Conservation (phyloP, 2,888 invertebrate species). For the Cantharis nigra region DNA sequence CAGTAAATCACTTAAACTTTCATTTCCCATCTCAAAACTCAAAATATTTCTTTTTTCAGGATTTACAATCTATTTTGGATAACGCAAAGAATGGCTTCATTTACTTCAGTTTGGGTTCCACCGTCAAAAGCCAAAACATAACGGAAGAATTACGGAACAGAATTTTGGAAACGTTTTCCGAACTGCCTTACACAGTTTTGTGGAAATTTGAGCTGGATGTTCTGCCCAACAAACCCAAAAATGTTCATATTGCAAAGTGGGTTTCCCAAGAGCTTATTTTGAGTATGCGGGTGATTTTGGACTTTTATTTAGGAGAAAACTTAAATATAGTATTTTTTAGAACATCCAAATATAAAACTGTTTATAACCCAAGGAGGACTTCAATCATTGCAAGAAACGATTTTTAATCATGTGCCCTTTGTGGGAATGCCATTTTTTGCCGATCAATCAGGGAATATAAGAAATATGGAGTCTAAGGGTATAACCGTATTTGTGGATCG, state of each 20-base stretch:
- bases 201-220: background rate
- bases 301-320: no score
- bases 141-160: background rate
- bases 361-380: background rate
- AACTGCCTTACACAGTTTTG: background rate
- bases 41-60: background rate
- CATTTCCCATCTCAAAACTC: background rate
- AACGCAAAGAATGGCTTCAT: background rate
- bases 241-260: background rate
- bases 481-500: background rate
- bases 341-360: background rate
- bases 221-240: background rate
- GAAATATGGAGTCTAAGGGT: background rate
- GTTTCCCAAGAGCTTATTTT: background rate
- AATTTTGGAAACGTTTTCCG: background rate
- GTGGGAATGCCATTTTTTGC: background rate
- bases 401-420: background rate
- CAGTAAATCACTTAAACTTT: background rate
- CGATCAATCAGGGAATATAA: background rate
- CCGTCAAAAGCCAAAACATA: background rate
- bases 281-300: background rate
- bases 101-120: background rate
- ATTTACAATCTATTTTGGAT: background rate
- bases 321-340: background rate
- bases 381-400: background rate